These are phyloP conservation scores for Odontamblyopus rebecca DNA, from an alignment of 2,797 vertebrate genomes.

Conservation along the genomic window DNA sequence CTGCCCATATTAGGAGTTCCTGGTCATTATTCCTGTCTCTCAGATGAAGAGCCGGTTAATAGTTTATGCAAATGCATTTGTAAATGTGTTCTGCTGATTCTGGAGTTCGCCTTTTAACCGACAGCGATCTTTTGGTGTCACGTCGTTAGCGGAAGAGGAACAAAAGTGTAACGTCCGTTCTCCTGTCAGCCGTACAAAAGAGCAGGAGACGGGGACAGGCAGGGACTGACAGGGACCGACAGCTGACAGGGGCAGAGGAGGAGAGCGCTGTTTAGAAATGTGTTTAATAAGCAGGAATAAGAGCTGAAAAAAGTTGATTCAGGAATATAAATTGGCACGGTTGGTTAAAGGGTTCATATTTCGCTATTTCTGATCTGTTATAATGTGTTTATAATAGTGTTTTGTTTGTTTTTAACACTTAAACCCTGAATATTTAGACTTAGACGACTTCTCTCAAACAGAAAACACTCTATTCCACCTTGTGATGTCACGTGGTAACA, in stretches of 20 bases:
- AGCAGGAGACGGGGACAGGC: background rate
- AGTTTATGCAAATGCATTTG: slow-evolving; percentile 45
- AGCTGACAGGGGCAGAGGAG: background rate
- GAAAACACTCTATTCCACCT: too few species aligned
- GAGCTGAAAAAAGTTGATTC: background rate
- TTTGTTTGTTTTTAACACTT: too few species aligned
- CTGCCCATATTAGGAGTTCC: too few species aligned
- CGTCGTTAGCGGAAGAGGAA: slow-evolving; percentile 49
- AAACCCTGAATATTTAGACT: too few species aligned
- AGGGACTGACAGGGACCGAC: background rate
- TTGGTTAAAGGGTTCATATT: too few species aligned
- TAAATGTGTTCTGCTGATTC: slow-evolving; percentile 54
- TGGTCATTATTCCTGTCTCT: too few species aligned
- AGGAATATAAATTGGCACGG: too few species aligned
- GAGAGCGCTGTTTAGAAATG: background rate
- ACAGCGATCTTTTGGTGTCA: slow-evolving; percentile 55
- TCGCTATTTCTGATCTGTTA: too few species aligned
- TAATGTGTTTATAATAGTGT: too few species aligned
- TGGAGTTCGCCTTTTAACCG: slow-evolving; percentile 53
- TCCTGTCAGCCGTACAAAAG: slow-evolving; percentile 1
- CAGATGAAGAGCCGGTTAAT: too few species aligned
- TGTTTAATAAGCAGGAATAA: background rate
- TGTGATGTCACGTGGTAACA: too few species aligned
- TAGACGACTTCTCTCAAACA: too few species aligned
- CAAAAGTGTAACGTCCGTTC: slow-evolving; percentile 19